Evolutionary conservation across 2,113 vertebrate species (phyloP).

Genomic region (Leucoraja erinaceus): DNA sequence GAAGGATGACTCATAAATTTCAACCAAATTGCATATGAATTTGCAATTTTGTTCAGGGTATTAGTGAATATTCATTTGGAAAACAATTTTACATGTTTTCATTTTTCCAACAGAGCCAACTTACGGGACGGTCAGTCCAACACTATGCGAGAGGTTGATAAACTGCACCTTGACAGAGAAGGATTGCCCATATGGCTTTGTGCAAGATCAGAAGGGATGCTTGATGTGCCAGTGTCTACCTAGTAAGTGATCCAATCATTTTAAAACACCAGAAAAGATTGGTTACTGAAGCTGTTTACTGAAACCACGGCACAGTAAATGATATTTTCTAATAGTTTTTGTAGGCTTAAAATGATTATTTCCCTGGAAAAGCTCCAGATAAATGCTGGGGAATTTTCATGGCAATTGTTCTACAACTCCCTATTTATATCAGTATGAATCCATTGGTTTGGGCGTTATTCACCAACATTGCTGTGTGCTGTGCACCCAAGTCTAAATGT

Average conservation of each 20-base stretch:
- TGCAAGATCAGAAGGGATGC: constrained; percentile 61
- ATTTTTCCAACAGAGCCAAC: constrained; percentile 55
- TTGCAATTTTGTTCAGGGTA: too few species aligned
- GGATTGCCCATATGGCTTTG: constrained; percentile 64
- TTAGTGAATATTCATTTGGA: neutral
- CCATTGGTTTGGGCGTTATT: neutral
- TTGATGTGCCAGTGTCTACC: constrained; percentile 65
- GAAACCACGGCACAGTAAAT: neutral
- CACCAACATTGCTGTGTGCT: neutral
- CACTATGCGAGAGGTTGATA: constrained; percentile 60
- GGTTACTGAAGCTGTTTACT: too few species aligned
- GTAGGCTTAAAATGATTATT: neutral
- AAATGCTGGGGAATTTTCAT: neutral
- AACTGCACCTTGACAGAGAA: constrained; percentile 62
- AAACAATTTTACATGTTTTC: neutral
- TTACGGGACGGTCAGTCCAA: constrained; percentile 65
- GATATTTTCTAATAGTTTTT: neutral
- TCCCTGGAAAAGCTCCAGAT: neutral
- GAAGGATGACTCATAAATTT: too few species aligned
- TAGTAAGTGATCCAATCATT: constrained; percentile 53
- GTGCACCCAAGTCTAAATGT: neutral
- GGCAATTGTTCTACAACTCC: neutral
- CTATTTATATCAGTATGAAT: neutral
- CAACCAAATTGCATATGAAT: neutral
- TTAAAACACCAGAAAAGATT: too few species aligned